phyloP scores from a whole-genome alignment of 2,113 vertebrate species.

The Ranitomeya variabilis region DNA sequence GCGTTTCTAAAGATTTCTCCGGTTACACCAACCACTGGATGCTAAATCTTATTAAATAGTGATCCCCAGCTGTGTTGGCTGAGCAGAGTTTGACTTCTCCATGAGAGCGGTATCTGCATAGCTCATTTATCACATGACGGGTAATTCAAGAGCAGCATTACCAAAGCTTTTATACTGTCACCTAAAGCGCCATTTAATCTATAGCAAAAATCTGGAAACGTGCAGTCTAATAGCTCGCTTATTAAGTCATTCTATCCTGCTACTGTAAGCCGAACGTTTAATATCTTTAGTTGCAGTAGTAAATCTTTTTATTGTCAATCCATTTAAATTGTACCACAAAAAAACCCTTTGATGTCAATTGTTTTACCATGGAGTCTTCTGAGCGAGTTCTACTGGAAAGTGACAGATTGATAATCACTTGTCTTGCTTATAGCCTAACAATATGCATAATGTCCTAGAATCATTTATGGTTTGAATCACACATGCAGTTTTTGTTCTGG shows the following conservation, averaged over 20 bases:
- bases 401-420: background rate
- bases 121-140: conserved; percentile 2
- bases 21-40: conserved; percentile 30
- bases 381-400: background rate
- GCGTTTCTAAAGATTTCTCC: conserved; percentile 34
- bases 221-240: background rate
- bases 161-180: conserved; percentile 34
- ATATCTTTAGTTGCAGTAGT: background rate
- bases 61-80: conserved; percentile 44
- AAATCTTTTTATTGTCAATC: conserved; percentile 19
- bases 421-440: background rate
- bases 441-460: background rate
- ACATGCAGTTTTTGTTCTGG: background rate
- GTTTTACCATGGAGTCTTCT: background rate
- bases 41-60: conserved; percentile 19
- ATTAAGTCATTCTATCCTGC: background rate
- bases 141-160: conserved; percentile 4
- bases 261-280: background rate
- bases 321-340: background rate
- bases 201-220: background rate
- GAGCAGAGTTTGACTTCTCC: conserved; percentile 24
- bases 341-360: background rate
- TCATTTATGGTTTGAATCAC: background rate
- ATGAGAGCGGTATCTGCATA: background rate
- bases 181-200: conserved; percentile 25